These are phyloP conservation scores for Colletes gigas DNA, from an alignment of 1,140 invertebrate species.

Conservation along the genomic window DNA sequence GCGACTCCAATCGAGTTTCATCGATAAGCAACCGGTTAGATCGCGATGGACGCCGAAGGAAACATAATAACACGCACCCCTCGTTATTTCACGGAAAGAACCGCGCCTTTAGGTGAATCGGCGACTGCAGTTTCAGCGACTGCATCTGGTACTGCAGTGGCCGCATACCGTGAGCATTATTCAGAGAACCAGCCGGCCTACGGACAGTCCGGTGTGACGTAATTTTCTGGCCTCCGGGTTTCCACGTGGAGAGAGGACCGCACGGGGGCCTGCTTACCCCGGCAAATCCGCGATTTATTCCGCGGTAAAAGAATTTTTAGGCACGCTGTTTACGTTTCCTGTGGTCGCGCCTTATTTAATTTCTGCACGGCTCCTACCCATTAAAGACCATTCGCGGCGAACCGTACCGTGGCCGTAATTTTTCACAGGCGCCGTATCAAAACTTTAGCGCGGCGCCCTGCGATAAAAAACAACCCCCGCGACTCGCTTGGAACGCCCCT, in stretches of 20 bases:
- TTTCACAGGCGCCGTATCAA: not conserved
- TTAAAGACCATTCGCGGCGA: slow-evolving; percentile 43
- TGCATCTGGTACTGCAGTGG: slow-evolving; percentile 66
- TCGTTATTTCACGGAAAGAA: too few species aligned
- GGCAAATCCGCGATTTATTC: slow-evolving; percentile 28
- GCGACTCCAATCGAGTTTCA: too few species aligned
- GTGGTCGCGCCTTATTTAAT: slow-evolving; percentile 49
- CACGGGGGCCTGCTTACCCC: slow-evolving; percentile 11
- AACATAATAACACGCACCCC: too few species aligned
- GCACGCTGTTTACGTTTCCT: slow-evolving; percentile 36
- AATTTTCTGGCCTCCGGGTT: slow-evolving; percentile 72
- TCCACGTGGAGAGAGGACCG: slow-evolving; percentile 26
- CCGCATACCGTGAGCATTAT: slow-evolving; percentile 70
- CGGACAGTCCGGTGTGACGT: slow-evolving; percentile 60
- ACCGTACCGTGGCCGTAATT: slow-evolving; percentile 12
- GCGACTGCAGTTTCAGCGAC: slow-evolving; percentile 51
- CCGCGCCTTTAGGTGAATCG: slow-evolving; percentile 38
- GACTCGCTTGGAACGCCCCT: not conserved
- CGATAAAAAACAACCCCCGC: not conserved
- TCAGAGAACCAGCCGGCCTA: slow-evolving; percentile 60
- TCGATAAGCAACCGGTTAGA: too few species aligned
- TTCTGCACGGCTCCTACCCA: slow-evolving; percentile 23
- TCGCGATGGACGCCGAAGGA: too few species aligned
- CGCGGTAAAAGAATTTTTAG: slow-evolving; percentile 42
- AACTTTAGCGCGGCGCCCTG: not conserved